Conservation (phyloP, 2,113 vertebrate genomes). For the Microtus richardsoni region DNA sequence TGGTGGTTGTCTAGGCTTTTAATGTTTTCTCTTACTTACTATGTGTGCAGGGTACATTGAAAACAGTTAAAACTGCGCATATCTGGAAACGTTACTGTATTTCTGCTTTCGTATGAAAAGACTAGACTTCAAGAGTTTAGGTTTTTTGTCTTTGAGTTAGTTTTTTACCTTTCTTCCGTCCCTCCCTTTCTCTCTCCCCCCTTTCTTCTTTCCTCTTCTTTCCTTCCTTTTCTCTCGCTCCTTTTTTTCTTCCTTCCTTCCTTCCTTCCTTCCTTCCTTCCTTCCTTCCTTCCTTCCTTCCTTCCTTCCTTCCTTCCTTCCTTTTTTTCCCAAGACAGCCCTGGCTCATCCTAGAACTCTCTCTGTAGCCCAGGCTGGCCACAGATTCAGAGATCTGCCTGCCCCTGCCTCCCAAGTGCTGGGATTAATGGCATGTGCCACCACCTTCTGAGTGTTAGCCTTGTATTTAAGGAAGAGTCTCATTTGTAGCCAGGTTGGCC, state of each 20-base stretch:
- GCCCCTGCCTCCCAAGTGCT: background rate
- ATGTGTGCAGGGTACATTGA: background rate
- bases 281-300: background rate
- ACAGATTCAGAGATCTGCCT: background rate
- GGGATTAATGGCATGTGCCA: background rate
- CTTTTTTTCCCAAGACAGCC: no score
- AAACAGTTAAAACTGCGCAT: background rate
- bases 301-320: background rate
- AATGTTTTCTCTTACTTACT: background rate
- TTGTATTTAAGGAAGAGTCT: background rate
- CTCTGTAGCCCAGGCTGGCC: background rate
- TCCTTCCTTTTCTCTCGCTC: no score
- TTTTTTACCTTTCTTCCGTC: no score
- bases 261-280: no score
- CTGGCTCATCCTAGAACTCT: background rate
- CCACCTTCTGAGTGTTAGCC: background rate
- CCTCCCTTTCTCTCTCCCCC: no score
- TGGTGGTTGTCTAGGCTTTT: background rate
- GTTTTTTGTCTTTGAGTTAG: no score
- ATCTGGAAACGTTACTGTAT: background rate
- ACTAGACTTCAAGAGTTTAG: background rate
- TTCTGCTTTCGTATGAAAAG: conserved; percentile 14
- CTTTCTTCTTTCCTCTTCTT: background rate
- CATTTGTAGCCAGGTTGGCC: background rate
- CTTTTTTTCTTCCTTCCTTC: no score